phyloP scores from a whole-genome alignment of 2,113 vertebrate genomes.

The Psammodynastes pulverulentus region DNA sequence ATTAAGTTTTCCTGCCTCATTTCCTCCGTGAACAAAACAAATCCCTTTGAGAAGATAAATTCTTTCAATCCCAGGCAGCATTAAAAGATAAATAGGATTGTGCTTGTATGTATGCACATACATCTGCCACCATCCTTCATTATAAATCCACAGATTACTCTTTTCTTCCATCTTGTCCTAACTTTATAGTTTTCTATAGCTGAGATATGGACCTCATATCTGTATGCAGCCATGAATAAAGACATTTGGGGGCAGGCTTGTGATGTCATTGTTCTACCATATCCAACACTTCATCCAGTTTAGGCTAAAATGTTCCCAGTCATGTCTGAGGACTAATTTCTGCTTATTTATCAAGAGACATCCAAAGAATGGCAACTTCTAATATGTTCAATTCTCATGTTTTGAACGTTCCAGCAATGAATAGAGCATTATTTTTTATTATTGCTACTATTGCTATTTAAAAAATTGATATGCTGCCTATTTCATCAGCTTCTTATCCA shows the following conservation, averaged over 20 bases:
- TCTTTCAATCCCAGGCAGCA: not conserved
- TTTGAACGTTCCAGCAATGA: not conserved
- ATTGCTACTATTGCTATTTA: not conserved
- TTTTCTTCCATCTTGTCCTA: not conserved
- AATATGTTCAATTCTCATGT: not conserved
- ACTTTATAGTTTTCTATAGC: not conserved
- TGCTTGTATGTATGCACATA: not conserved
- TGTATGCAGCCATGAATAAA: accelerated
- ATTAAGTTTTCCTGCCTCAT: slow-evolving; percentile 38
- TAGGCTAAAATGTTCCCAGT: not conserved
- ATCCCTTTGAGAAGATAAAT: slow-evolving; percentile 23
- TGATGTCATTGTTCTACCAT: accelerated
- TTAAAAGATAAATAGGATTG: slow-evolving; percentile 11
- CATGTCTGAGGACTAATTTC: not conserved
- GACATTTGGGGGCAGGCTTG: not conserved
- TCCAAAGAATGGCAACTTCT: not conserved
- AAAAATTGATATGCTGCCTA: not conserved
- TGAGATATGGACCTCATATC: not conserved
- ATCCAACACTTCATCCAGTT: not conserved
- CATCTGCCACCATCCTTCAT: accelerated
- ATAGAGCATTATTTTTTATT: not conserved
- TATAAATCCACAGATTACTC: not conserved
- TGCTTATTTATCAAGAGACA: not conserved
- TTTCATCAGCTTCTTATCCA: not conserved
- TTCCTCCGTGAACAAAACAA: slow-evolving; percentile 54